A percentile compares a stretch with the other conserved stretches of the same genome.
Evolutionary conservation across 2,888 invertebrate genomes (phyloP).

Genomic region (Malthinus flaveolus): DNA sequence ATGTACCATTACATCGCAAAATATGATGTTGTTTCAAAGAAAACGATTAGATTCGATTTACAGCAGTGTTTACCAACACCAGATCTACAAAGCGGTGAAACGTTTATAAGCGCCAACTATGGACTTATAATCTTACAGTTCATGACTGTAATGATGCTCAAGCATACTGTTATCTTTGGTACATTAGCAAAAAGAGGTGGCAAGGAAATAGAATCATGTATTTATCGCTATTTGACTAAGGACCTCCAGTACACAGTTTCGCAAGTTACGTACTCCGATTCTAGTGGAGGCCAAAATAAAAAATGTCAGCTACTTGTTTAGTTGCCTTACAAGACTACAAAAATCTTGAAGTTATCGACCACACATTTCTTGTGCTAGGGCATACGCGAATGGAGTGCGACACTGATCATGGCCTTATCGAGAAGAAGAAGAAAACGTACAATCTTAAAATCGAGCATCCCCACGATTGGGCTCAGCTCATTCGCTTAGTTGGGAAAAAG

Average conservation of each 20-base stretch:
- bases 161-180: constrained; percentile 40
- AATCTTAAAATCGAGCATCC: too few relatives aligned
- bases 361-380: not conserved
- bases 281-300: constrained; percentile 9
- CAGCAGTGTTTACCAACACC: constrained; percentile 39
- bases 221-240: constrained; percentile 7
- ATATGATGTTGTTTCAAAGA: too few relatives aligned
- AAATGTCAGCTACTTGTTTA: not conserved
- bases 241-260: not conserved
- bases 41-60: constrained; percentile 25
- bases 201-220: constrained; percentile 31
- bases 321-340: too few relatives aligned
- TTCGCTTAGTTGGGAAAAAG: too few relatives aligned
- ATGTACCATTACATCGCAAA: too few relatives aligned
- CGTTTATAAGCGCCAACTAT: constrained; percentile 40
- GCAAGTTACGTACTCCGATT: constrained; percentile 4
- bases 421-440: too few relatives aligned
- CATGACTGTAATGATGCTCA: too few relatives aligned
- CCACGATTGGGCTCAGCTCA: too few relatives aligned
- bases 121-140: too few relatives aligned
- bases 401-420: not conserved
- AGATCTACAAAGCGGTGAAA: constrained; percentile 31
- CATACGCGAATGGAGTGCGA: not conserved
- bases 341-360: too few relatives aligned
- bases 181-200: constrained; percentile 33